Base-by-base conservation (phyloP, 2,888 invertebrate genomes). In the Aricia artaxerxes region DNA sequence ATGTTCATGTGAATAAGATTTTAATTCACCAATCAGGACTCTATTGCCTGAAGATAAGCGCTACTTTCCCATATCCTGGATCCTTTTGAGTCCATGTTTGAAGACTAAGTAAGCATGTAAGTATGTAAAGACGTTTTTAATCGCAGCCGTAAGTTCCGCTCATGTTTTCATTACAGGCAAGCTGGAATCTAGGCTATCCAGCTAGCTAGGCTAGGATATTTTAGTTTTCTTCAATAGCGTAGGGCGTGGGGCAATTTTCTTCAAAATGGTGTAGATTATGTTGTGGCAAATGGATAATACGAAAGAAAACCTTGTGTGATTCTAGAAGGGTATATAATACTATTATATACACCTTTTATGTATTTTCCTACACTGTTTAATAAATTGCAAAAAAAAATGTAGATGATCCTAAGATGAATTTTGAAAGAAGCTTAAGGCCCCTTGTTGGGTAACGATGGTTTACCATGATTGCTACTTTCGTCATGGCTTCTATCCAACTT, bases 1-100 rank as follows among this genome's bases (percentile, higher is more conserved):
- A 89, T 87, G 88, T 85, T 88, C 86, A 86, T 85, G 82, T 85
- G 84, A 86, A 84, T 85, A 87, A 86, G 83, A 82, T 83, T 84
- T 85, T 80, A 82, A 79, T 80, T 76, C 80, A 82, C 69, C 80
- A 81, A 82, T 81, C 77, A 64, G 80, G 80, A 76, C 31, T 77
- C 77, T 83, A 80, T 80, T 79, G 35, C 79, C 75, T 69, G 57
- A 61, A 61, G 60, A 79, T 83, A 82, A 77, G 81, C 6, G 9
- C 76, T 72, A 84, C 81, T 84, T 84, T 86, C 77, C 80, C 77
- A 75, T 82, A 77, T 61, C 81, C 76, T 82, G 77, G 31, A 78
- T 78, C 78, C 80, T 81, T 81, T 82, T 80, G 69, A 75, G 75
- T 13, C 44, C 35, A 75, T 75, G 75, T 75, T 75, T 75, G 49